Conservation (phyloP, 2,113 vertebrate species). For the Monopterus albus region DNA sequence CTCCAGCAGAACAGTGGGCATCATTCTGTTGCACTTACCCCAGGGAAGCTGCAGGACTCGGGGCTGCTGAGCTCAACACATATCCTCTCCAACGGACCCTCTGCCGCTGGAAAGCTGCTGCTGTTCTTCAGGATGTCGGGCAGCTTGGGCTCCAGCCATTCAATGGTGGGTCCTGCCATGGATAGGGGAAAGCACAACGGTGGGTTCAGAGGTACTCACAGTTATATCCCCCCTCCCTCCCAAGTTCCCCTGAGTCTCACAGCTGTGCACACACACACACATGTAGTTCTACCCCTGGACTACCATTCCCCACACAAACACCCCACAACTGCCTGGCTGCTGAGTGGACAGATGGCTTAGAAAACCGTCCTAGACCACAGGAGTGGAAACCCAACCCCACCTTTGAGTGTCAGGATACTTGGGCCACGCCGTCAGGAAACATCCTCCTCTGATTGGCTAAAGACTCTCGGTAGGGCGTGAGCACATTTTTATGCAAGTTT, state of each 20-base stretch:
- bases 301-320: slow-evolving; percentile 7
- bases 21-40: slow-evolving; percentile 83
- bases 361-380: slow-evolving; percentile 68
- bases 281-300: background rate
- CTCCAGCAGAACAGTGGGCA: background rate
- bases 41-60: slow-evolving; percentile 85
- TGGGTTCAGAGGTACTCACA: slow-evolving; percentile 88
- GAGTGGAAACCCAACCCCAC: slow-evolving; percentile 64
- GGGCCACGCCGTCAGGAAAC: slow-evolving; percentile 52
- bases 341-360: slow-evolving; percentile 56
- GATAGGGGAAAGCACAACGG: slow-evolving; percentile 77
- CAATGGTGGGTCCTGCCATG: slow-evolving; percentile 90
- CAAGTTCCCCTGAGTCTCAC: slow-evolving; percentile 34
- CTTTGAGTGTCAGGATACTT: slow-evolving; percentile 44
- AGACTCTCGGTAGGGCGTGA: background rate
- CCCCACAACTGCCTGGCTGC: slow-evolving; percentile 24
- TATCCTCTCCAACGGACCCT: slow-evolving; percentile 81
- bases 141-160: slow-evolving; percentile 95
- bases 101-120: slow-evolving; percentile 82
- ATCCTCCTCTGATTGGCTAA: slow-evolving; percentile 59
- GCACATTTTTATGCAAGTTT: slow-evolving; percentile 31
- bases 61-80: slow-evolving; percentile 83
- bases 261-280: slow-evolving; percentile 13
- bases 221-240: slow-evolving; percentile 59
- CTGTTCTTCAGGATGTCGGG: slow-evolving; percentile 95